Percentiles rank a stretch among this genome's conserved stretches.
Evolutionary conservation across 2,797 vertebrate species (phyloP).

Genomic region (Enteromius fasciolatus): DNA sequence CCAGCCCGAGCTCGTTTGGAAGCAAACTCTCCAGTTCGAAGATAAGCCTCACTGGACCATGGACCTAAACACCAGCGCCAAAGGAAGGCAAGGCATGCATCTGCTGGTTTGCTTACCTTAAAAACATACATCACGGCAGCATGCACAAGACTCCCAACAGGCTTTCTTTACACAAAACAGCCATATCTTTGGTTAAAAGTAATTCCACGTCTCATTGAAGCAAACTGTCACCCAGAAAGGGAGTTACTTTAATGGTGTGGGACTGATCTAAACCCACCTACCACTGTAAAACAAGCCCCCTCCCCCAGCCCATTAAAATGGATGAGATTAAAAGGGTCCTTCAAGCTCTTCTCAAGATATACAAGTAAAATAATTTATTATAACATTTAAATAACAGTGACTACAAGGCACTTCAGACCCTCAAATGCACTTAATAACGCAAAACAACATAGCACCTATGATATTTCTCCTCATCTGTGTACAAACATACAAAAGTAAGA

Average conservation of each 20-base stretch:
- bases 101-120: slow-evolving; percentile 7
- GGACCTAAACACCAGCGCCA: slow-evolving; percentile 15
- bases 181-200: not conserved
- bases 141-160: not conserved
- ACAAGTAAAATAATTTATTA: not conserved
- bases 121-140: not conserved
- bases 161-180: not conserved
- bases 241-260: slow-evolving; percentile 36
- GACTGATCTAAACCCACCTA: slow-evolving; percentile 39
- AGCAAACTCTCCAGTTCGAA: not conserved
- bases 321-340: slow-evolving; percentile 55
- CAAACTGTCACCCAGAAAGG: slow-evolving; percentile 26
- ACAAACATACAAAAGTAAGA: not conserved
- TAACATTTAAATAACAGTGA: not conserved
- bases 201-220: slow-evolving; percentile 12
- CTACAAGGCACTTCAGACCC: no score
- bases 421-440: not conserved
- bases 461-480: not conserved
- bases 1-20: not conserved
- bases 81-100: not conserved
- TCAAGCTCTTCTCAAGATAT: slow-evolving; percentile 42
- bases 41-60: slow-evolving; percentile 28
- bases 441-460: not conserved
- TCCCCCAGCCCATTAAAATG: slow-evolving; percentile 57
- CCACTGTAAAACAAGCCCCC: slow-evolving; percentile 56